Percentiles rank a stretch among this genome's conserved stretches.
Evolutionary conservation across 2,888 invertebrate genomes (phyloP).

Genomic region (Ferrisia virgata): DNA sequence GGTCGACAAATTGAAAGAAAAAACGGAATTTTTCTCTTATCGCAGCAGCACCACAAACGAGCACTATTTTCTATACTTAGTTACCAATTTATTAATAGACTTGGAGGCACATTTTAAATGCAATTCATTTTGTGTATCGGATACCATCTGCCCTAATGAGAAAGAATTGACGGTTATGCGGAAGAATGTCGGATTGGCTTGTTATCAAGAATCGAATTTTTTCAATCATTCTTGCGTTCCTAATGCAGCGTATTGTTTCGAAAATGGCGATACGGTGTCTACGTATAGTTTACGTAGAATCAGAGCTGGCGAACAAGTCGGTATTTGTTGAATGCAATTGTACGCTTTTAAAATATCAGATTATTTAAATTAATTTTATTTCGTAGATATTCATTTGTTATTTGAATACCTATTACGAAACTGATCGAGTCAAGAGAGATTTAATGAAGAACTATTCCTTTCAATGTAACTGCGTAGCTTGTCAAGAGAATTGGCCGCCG

Average conservation of each 20-base stretch:
- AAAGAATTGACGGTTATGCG: background rate
- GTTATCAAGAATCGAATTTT: conserved; percentile 36
- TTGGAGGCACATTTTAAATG: conserved; percentile 43
- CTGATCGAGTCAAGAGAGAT: conserved; percentile 2
- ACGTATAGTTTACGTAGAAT: conserved; percentile 22
- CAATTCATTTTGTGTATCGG: conserved; percentile 37
- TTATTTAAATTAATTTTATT: background rate
- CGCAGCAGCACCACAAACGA: background rate
- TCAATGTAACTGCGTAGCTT: conserved; percentile 35
- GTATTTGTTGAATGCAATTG: too few species aligned
- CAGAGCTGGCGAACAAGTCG: conserved; percentile 41
- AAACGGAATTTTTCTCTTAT: conserved; percentile 36
- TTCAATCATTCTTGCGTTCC: conserved; percentile 45
- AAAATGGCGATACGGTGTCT: conserved; percentile 37
- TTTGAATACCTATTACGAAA: conserved; percentile 37
- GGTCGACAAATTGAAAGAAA: conserved; percentile 34
- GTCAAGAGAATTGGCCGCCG: conserved; percentile 36
- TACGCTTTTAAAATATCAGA: background rate
- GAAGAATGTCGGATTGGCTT: conserved; percentile 44
- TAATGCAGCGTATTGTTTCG: conserved; percentile 34
- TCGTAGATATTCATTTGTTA: conserved; percentile 38
- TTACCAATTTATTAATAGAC: conserved; percentile 33
- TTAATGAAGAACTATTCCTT: conserved; percentile 33
- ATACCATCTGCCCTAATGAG: conserved; percentile 10
- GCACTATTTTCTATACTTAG: conserved; percentile 28